Percentiles rank a stretch among this genome's conserved stretches.
Evolutionary conservation across 1,140 invertebrate species (phyloP).

Genomic region (Drosophila punjabiensis): DNA sequence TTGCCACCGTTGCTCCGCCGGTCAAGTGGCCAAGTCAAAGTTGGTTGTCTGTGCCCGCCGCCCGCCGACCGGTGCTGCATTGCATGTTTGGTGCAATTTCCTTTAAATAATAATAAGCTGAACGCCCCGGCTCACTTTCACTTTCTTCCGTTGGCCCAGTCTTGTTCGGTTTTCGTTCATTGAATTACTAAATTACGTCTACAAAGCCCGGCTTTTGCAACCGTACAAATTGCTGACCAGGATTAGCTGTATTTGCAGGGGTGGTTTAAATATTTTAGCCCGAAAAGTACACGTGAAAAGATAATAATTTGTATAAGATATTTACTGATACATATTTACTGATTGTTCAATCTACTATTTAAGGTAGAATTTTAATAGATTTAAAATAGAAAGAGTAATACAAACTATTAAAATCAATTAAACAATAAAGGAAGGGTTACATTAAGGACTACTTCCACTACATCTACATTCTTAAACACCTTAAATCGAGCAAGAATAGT

Average conservation of each 20-base stretch:
- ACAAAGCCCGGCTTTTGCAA: slow-evolving; percentile 26
- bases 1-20: neutral
- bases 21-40: slow-evolving; percentile 54
- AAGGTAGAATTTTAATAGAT: too few relatives aligned
- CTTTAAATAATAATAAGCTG: slow-evolving; percentile 71
- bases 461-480: neutral
- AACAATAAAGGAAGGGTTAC: neutral
- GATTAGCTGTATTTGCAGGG: slow-evolving; percentile 30
- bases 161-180: slow-evolving; percentile 16
- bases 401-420: neutral
- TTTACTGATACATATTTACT: neutral
- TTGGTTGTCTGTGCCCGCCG: slow-evolving; percentile 23
- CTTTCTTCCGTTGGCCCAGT: slow-evolving; percentile 71
- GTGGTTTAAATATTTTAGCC: slow-evolving; percentile 28
- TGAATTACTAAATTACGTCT: slow-evolving; percentile 55
- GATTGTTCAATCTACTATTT: too few relatives aligned
- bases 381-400: neutral
- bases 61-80: slow-evolving; percentile 19
- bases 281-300: neutral
- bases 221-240: slow-evolving; percentile 31
- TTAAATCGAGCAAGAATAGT: neutral
- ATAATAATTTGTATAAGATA: neutral
- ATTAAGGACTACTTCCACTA: too few relatives aligned
- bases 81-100: slow-evolving; percentile 74
- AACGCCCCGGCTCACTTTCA: slow-evolving; percentile 54